phyloP scores from a whole-genome alignment of 2,888 invertebrate genomes.

The Agriotes lineatus region DNA sequence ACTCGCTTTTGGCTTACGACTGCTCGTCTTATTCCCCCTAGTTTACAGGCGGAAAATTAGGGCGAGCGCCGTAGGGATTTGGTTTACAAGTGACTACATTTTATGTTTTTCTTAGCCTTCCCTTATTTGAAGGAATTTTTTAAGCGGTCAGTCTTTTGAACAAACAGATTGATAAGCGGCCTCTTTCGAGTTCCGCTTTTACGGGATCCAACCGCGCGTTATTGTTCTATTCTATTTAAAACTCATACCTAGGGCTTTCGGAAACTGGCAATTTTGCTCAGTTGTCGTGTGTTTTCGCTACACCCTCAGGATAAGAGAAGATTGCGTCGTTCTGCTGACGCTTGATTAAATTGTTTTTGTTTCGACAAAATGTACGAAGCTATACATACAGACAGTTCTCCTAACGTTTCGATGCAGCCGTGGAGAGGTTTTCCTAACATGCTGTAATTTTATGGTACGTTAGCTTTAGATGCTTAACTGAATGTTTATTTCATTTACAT shows the following conservation, averaged over 20 bases:
- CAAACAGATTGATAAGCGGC: not conserved
- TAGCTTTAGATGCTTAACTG: too few relatives aligned
- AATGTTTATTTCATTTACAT: too few relatives aligned
- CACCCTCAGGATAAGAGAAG: slow-evolving; percentile 57
- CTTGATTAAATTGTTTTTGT: slow-evolving; percentile 62
- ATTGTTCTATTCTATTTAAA: slow-evolving; percentile 56
- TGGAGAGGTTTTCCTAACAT: too few relatives aligned
- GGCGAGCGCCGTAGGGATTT: slow-evolving; percentile 30
- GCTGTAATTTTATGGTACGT: too few relatives aligned
- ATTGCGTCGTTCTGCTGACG: slow-evolving; percentile 61
- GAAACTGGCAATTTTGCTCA: slow-evolving; percentile 56
- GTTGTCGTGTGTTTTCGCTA: slow-evolving; percentile 39
- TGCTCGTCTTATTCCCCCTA: slow-evolving; percentile 30
- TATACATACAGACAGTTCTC: not conserved
- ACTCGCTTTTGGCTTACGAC: slow-evolving; percentile 35
- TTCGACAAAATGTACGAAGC: slow-evolving; percentile 39
- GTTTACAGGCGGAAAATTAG: slow-evolving; percentile 37
- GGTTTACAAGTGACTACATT: slow-evolving; percentile 34
- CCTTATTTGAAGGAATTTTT: slow-evolving; percentile 11
- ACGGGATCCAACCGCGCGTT: slow-evolving; percentile 42
- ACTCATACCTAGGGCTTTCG: slow-evolving; percentile 52
- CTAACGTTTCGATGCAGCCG: not conserved
- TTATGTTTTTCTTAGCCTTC: slow-evolving; percentile 22
- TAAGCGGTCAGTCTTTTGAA: too few relatives aligned
- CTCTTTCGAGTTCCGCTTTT: slow-evolving; percentile 30